Percentiles rank a stretch among this genome's conserved stretches.
Evolutionary conservation across 2,888 invertebrate species (phyloP).

Genomic region (Prosopocoilus inquinatus): DNA sequence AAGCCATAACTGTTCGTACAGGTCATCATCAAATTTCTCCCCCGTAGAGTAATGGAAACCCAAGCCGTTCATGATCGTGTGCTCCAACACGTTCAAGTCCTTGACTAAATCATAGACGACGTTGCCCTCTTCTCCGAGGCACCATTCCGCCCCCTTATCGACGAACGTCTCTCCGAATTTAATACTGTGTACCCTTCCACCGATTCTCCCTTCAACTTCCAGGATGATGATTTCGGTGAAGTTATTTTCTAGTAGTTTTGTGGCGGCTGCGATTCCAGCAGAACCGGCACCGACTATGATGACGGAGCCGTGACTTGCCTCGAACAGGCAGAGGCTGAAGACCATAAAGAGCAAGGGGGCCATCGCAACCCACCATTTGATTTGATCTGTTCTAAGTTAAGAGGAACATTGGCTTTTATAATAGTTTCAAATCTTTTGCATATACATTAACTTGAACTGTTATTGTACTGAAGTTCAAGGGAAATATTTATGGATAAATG

Average conservation of each 20-base stretch:
- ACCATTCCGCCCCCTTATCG: constrained; percentile 49
- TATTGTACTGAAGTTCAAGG: too few relatives aligned
- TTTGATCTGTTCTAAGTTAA: too few relatives aligned
- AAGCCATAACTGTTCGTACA: constrained; percentile 11
- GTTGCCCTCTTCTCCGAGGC: constrained; percentile 47
- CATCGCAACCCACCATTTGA: too few relatives aligned
- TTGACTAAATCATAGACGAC: constrained; percentile 43
- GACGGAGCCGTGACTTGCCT: constrained; percentile 31
- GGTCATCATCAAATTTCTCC: constrained; percentile 32
- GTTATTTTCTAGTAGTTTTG: constrained; percentile 51
- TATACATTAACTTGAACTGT: too few relatives aligned
- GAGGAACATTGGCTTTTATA: too few relatives aligned
- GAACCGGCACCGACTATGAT: constrained; percentile 61
- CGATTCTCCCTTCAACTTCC: constrained; percentile 47
- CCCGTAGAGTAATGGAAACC: constrained; percentile 40
- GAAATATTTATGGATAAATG: too few relatives aligned
- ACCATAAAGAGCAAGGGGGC: too few relatives aligned
- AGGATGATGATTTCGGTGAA: constrained; percentile 52
- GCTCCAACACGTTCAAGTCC: constrained; percentile 36
- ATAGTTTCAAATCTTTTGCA: too few relatives aligned
- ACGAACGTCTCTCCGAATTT: constrained; percentile 29
- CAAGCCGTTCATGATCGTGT: constrained; percentile 44
- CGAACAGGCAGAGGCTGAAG: too few relatives aligned
- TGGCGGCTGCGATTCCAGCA: constrained; percentile 57
- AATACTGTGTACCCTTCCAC: constrained; percentile 39